Percentiles rank a stretch among this genome's conserved stretches.
These are phyloP conservation scores for Propithecus coquereli DNA, from an alignment of 2,113 vertebrate genomes.

Conservation along the genomic window DNA sequence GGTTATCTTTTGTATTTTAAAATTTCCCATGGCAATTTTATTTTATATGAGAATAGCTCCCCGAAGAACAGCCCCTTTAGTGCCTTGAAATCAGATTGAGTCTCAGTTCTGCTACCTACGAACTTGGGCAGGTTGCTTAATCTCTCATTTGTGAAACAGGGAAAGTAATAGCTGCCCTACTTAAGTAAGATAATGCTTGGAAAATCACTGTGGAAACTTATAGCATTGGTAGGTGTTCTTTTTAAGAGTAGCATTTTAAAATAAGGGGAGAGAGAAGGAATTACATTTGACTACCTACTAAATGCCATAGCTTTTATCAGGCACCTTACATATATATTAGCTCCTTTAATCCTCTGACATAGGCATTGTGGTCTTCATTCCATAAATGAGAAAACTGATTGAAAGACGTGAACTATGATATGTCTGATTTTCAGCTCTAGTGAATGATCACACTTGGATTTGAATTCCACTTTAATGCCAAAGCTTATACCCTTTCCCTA, in stretches of 20 bases:
- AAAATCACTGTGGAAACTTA: not conserved
- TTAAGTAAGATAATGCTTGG: not conserved
- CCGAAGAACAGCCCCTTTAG: not conserved
- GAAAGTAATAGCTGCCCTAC: not conserved
- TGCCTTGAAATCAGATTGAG: constrained; percentile 10
- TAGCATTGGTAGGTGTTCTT: not conserved
- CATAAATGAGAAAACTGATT: not conserved
- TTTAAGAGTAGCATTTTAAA: not conserved
- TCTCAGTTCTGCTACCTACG: not conserved
- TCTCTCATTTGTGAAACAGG: not conserved
- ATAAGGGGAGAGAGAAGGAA: not conserved
- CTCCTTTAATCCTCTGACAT: not conserved
- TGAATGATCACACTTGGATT: not conserved
- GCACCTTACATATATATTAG: not conserved
- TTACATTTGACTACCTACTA: not conserved
- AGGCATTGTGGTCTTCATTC: not conserved
- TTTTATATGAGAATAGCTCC: not conserved
- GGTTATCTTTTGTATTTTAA: not conserved
- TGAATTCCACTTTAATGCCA: not conserved
- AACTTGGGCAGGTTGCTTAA: not conserved
- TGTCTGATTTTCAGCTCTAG: not conserved
- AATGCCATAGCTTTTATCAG: not conserved
- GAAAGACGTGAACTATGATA: not conserved
- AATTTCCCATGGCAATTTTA: not conserved
- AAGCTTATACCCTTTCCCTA: not conserved